Evolutionary conservation across 2,113 vertebrate genomes (phyloP), one percentile per base, ranked within the genome.

Genomic region (Pterocles gutturalis): DNA sequence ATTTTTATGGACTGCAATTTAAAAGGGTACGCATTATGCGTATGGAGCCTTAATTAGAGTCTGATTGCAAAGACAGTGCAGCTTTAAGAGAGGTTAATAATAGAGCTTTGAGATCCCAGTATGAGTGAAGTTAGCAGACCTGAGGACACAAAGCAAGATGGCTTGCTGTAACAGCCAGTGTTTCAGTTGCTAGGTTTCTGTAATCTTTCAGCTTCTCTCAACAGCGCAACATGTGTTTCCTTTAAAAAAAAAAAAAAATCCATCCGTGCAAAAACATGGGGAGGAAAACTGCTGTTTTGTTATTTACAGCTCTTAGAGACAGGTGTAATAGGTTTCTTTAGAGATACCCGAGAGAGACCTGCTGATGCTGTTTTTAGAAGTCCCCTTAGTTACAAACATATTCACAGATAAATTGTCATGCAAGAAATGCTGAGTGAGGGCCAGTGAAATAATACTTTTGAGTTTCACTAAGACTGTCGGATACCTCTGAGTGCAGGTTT

Each of bases 101-200:
- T 31, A 89, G 86, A 89, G 46, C 66, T 90, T 90, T 62, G 81
- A 97, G 91, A 87, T 83, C 58, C 19, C 65, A 67, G 67, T 84
- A 34, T 53, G 80, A 96, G 29, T 80, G 14, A 86, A 95, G 77
- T 70, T 96, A 41, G 51, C 83, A 75, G 13, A 90, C 58, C 90
- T 54, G 84, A 87, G 87, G 92, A 95, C 69, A 85, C 83, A 95
- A 92, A 92, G 71, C 73, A 88, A 73, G 87, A 73, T 69, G 72
- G 67, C 75, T 95, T 88, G 67, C 87, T 67, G 38, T 91, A 91
- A 70, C 79, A 92, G 87, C 88, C 89, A 55, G 41, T 77, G n/a
- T 85, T 89, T 91, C 84, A 84, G 67, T 96, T 93, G 95, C 97
- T 95, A 92, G 91, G 90, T 95, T 96, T 96, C 93, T 57, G 49